These are phyloP conservation scores for Idaea straminata DNA, from an alignment of 2,888 invertebrate species.

Conservation along the genomic window DNA sequence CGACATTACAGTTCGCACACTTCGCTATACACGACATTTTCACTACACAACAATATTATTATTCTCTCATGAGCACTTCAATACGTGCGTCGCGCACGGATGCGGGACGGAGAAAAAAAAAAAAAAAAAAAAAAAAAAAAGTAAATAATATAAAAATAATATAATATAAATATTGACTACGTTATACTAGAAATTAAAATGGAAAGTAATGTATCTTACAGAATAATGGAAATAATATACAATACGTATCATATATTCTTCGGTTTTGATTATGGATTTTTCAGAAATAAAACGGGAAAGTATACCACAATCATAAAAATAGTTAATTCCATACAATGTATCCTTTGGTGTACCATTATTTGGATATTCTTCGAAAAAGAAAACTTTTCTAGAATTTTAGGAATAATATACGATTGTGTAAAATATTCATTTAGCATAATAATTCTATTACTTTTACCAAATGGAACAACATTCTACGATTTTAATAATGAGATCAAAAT, in stretches of 20 bases:
- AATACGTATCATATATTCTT: background rate
- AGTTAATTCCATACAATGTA: background rate
- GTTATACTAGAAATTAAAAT: background rate
- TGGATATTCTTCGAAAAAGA: background rate
- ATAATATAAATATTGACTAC: too few species aligned
- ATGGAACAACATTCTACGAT: background rate
- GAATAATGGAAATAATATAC: background rate
- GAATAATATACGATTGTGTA: background rate
- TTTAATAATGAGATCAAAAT: background rate
- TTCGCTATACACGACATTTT: slow-evolving; percentile 10
- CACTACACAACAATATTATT: background rate
- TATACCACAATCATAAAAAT: background rate
- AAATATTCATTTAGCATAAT: background rate
- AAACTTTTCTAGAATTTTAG: background rate
- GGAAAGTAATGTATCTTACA: background rate
- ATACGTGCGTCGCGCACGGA: too few species aligned
- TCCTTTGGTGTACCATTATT: background rate
- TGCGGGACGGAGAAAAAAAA: too few species aligned
- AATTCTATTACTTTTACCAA: background rate
- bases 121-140: too few species aligned
- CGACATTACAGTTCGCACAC: background rate
- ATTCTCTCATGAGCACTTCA: too few species aligned
- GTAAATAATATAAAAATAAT: too few species aligned
- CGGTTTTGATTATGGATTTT: background rate
- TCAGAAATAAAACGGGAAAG: background rate